Percentiles rank a stretch among this genome's conserved stretches.
These are phyloP conservation scores for Drosophila hydei DNA, from an alignment of 1,140 invertebrate genomes.

Conservation along the genomic window DNA sequence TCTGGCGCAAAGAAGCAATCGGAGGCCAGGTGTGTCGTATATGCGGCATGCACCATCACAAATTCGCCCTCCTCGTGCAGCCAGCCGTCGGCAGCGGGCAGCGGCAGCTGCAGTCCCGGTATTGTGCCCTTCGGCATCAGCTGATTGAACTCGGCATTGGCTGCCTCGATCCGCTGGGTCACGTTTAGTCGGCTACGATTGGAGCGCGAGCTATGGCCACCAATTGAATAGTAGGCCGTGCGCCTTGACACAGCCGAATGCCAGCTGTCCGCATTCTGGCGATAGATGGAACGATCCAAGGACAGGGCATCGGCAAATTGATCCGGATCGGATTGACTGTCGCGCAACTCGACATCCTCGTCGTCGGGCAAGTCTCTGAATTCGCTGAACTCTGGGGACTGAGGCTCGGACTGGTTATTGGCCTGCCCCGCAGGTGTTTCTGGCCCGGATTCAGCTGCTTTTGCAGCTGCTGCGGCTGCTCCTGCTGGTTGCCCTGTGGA, in stretches of 20 bases:
- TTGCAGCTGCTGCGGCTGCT: background rate
- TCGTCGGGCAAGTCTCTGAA: constrained; percentile 61
- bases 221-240: constrained; percentile 90
- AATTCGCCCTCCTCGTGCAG: constrained; percentile 92
- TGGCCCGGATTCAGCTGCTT: background rate
- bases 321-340: constrained; percentile 21
- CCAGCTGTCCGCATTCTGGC: constrained; percentile 90
- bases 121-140: constrained; percentile 89
- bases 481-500: background rate
- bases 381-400: constrained; percentile 9
- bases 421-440: background rate
- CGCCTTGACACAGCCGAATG: constrained; percentile 90
- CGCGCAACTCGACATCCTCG: constrained; percentile 17
- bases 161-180: constrained; percentile 57
- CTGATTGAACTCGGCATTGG: constrained; percentile 85
- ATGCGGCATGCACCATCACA: constrained; percentile 93
- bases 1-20: constrained; percentile 94
- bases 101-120: constrained; percentile 87
- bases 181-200: constrained; percentile 69
- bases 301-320: constrained; percentile 62
- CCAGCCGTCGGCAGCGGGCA: constrained; percentile 86
- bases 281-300: constrained; percentile 64
- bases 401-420: background rate
- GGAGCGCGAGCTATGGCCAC: constrained; percentile 84
- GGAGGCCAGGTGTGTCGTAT: constrained; percentile 93